A percentile compares a stretch with the other conserved stretches of the same genome.
These are phyloP conservation scores for Drosophila phalerata DNA, from an alignment of 2,888 invertebrate species.

Conservation along the genomic window DNA sequence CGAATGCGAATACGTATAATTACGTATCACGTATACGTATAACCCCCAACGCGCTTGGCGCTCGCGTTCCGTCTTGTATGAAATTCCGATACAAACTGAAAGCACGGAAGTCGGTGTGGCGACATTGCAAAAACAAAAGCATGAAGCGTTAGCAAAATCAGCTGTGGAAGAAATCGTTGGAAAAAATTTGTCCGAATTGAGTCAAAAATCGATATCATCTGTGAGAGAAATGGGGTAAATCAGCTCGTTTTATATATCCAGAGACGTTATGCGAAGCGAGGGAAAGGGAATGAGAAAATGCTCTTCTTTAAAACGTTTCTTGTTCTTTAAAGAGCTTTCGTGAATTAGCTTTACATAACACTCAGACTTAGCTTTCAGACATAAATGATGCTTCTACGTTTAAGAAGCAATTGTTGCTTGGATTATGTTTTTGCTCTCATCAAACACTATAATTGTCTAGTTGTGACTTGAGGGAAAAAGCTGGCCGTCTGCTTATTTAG, in stretches of 20 bases:
- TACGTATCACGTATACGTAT: slow-evolving; percentile 25
- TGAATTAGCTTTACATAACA: slow-evolving; percentile 9
- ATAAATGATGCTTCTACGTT: slow-evolving; percentile 5
- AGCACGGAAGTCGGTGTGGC: slow-evolving; percentile 37
- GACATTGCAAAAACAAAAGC: slow-evolving; percentile 31
- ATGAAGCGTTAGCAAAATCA: slow-evolving; percentile 32
- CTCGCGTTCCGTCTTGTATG: slow-evolving; percentile 29
- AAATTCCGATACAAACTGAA: slow-evolving; percentile 42
- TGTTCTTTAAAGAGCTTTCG: slow-evolving; percentile 11
- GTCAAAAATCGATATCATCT: slow-evolving; percentile 34
- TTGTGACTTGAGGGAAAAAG: slow-evolving; percentile 4
- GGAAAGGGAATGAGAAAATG: not conserved
- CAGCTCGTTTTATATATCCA: slow-evolving; percentile 18
- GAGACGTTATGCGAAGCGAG: not conserved
- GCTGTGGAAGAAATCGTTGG: slow-evolving; percentile 25
- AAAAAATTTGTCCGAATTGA: slow-evolving; percentile 26
- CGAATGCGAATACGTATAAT: slow-evolving; percentile 18
- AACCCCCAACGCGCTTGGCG: slow-evolving; percentile 23
- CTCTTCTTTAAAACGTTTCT: slow-evolving; percentile 17
- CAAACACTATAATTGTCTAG: slow-evolving; percentile 13
- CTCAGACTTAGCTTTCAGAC: not conserved
- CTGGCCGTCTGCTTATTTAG: slow-evolving; percentile 42
- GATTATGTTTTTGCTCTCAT: slow-evolving; percentile 1
- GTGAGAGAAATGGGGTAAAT: slow-evolving; percentile 4
- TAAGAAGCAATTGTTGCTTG: slow-evolving; percentile 6